Base-by-base conservation (phyloP, 2,888 invertebrate genomes). In the Ophioninae sp. region DNA sequence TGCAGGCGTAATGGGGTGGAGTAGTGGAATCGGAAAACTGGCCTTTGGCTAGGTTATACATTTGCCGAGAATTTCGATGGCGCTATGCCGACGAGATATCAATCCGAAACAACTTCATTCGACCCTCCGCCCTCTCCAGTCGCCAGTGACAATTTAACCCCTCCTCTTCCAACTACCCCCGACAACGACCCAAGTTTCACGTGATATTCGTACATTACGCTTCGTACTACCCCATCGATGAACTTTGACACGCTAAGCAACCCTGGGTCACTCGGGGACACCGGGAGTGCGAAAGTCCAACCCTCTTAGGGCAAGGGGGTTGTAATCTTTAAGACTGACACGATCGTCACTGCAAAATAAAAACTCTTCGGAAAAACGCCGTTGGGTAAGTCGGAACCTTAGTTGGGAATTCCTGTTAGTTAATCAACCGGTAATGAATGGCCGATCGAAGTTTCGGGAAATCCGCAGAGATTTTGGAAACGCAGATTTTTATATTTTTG, bases 41-140 rank as follows among this genome's bases (percentile, higher is more conserved):
- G 61, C 75, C 64, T 72, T 64, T 51, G 51, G 61, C 61, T 20
- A 13, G 22, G 72, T 20, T 13, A 44, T 51, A 39, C 22, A 30
- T 61, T 61, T 41, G 41, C 59, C 8, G 13, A 72, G 22, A 64
- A 39, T 72, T 74, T 69, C 69, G 79, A 72, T 69, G 77, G 80
- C 68, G 76, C 44, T 41, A 63, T 69, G 30, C 65, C 68, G 67
- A 7, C 76, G 79, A 85, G 88, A 88, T 88, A 87, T 86, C 83
- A 85, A 88, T 88, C 87, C 85, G 71, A 65, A 87, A 90, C 89
- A 88, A 90, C 90, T 90, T 90, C 88, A 90, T 90, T 87, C 88
- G 85, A 86, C 86, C 81, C 86, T 75, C 82, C 80, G 68, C 65
- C 17, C 75, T 65, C 86, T 75, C 81, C 80, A 71, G 81, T 72